These are phyloP conservation scores for Diarsia dahlii DNA, from an alignment of 2,888 invertebrate species.

Conservation along the genomic window DNA sequence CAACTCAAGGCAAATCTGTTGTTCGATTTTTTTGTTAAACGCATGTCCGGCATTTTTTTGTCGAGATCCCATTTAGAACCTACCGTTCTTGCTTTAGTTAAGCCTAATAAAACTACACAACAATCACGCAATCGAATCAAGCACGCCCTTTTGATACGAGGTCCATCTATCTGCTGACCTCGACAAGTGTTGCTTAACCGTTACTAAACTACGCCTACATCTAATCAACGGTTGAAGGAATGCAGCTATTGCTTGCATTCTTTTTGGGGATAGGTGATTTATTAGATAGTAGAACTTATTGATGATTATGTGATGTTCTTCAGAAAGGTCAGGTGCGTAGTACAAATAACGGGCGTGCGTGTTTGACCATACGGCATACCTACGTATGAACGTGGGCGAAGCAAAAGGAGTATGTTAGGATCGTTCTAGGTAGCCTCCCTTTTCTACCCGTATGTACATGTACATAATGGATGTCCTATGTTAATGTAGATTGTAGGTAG, in stretches of 20 bases:
- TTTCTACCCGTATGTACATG: not conserved
- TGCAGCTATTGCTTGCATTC: slow-evolving; percentile 23
- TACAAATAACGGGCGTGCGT: not conserved
- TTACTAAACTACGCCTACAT: slow-evolving; percentile 55
- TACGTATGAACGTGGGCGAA: not conserved
- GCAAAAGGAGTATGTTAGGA: not conserved
- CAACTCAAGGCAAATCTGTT: not conserved
- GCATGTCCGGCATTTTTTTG: not conserved
- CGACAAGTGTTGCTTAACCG: slow-evolving; percentile 55
- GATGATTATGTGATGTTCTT: not conserved
- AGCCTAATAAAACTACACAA: slow-evolving; percentile 14
- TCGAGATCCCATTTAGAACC: not conserved
- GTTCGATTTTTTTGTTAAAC: not conserved
- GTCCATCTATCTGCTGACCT: slow-evolving; percentile 56
- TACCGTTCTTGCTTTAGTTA: slow-evolving; percentile 27
- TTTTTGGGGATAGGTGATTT: not conserved
- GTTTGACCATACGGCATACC: not conserved
- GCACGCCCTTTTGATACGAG: slow-evolving; percentile 54
- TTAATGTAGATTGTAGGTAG: not conserved
- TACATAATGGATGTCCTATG: not conserved
- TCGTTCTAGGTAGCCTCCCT: not conserved
- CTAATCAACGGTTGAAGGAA: slow-evolving; percentile 46
- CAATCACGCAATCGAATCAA: slow-evolving; percentile 44
- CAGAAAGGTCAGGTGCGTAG: not conserved
- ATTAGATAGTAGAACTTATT: not conserved